Conservation (phyloP, 2,797 vertebrate species). For the Siniperca undulata region DNA sequence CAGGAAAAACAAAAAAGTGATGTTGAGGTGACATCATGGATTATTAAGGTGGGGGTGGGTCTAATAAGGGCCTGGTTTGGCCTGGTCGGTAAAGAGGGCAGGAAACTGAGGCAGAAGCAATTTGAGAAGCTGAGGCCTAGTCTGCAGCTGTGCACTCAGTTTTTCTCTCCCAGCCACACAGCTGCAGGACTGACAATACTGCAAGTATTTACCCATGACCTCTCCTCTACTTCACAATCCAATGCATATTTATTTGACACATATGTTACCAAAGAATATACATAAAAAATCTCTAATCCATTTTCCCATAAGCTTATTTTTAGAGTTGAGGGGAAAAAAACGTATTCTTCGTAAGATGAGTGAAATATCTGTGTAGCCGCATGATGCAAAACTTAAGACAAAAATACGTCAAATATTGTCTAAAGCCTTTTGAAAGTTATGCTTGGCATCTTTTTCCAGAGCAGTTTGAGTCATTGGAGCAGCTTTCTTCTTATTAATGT, state of each 20-base stretch:
- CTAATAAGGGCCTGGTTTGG: slow-evolving; percentile 78
- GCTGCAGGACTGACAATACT: slow-evolving; percentile 73
- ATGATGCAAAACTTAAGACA: not conserved
- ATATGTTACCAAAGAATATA: slow-evolving; percentile 29
- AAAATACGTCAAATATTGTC: slow-evolving; percentile 1
- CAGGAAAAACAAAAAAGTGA: slow-evolving; percentile 67
- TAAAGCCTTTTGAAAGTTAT: slow-evolving; percentile 17
- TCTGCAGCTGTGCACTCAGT: slow-evolving; percentile 83
- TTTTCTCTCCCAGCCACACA: slow-evolving; percentile 72
- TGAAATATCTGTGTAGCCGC: not conserved
- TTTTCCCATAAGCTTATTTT: slow-evolving; percentile 8
- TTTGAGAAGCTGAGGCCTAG: slow-evolving; percentile 83
- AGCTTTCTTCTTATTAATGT: slow-evolving; percentile 58
- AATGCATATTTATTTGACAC: slow-evolving; percentile 48
- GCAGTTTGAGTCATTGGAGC: slow-evolving; percentile 48
- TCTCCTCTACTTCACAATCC: slow-evolving; percentile 73
- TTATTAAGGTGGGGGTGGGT: slow-evolving; percentile 81
- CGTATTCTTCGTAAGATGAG: not conserved
- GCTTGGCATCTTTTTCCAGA: slow-evolving; percentile 45
- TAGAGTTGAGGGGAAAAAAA: not conserved
- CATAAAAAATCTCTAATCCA: slow-evolving; percentile 14
- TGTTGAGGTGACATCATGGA: slow-evolving; percentile 84
- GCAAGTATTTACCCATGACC: slow-evolving; percentile 78
- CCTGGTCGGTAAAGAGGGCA: slow-evolving; percentile 75
- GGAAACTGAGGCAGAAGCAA: slow-evolving; percentile 85